These are phyloP conservation scores for Panulirus ornatus DNA, from an alignment of 1,140 invertebrate genomes.

Conservation along the genomic window DNA sequence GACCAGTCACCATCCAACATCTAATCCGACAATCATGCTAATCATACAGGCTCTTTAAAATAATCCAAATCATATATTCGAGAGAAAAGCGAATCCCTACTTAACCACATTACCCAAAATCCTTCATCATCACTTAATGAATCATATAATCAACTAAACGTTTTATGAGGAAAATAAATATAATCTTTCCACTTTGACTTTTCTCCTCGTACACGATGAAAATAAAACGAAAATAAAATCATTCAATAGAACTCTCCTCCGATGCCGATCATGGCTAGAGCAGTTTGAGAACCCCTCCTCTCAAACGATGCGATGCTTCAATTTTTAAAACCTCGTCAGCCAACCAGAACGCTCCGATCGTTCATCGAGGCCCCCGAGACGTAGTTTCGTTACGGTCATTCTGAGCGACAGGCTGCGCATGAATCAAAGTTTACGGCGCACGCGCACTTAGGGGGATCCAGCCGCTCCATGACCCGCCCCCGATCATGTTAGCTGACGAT, in stretches of 20 bases:
- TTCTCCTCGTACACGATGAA: too few relatives aligned
- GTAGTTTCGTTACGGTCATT: conserved; percentile 57
- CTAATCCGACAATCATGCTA: conserved; percentile 11
- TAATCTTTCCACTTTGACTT: too few relatives aligned
- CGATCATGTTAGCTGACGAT: conserved; percentile 10
- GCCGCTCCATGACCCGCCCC: conserved; percentile 22
- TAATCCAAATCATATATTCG: neutral
- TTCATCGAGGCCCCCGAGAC: conserved; percentile 38
- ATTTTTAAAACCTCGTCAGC: conserved; percentile 43
- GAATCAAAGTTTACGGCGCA: conserved; percentile 60
- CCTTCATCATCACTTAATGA: too few relatives aligned
- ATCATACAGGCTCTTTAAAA: neutral
- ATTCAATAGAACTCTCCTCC: too few relatives aligned
- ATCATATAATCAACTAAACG: too few relatives aligned
- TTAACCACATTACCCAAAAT: conserved; percentile 13
- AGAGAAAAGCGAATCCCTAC: conserved; percentile 25
- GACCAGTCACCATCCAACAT: conserved; percentile 7
- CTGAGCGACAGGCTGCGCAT: conserved; percentile 38
- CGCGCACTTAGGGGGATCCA: conserved; percentile 52
- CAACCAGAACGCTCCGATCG: conserved; percentile 39
- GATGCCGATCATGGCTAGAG: neutral
- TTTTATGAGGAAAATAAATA: too few relatives aligned
- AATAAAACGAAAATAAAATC: too few relatives aligned
- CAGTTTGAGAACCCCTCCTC: neutral
- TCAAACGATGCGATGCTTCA: conserved; percentile 42